Evolutionary conservation across 2,888 invertebrate species (phyloP), one percentile per base, ranked within the genome.

Genomic region (Aphrophora alni): DNA sequence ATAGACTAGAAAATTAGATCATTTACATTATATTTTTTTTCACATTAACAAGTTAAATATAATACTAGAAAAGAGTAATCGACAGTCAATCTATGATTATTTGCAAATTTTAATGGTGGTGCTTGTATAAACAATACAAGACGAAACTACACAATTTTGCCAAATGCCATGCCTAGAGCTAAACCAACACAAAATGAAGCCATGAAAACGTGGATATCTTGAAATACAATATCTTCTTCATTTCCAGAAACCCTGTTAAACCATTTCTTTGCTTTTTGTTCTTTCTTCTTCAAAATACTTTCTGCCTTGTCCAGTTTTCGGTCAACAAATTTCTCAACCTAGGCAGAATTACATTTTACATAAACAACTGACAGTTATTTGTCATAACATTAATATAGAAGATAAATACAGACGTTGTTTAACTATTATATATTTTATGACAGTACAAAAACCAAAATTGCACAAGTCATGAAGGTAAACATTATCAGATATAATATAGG

Each of bases 271-370:
- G 93, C 93, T 87, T 93, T 93, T 78, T 90, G 89, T 88, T 94
- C 91, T 85, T 93, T 93, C 86, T 93, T 92, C 89, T 93, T 94
- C 83, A 95, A 85, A 81, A 93, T 87, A 85, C 92, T 92, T 89
- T 95, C 95, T 78, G 95, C 95, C 89, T 94, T 93, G 87, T 95
- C 94, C 84, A 95, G 85, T 89, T 96, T 95, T 84, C 93, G 93
- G 87, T 96, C 95, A 83, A 96, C 92, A 90, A 90, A 95, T 87
- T 93, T 91, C 88, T 94, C 96, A 85, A 95, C 92, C 95, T 96
- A 90, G 74, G 75, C 59, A 75, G 38, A 24, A 75, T 25, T 75
- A 71, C 59, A 72, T 76, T 59, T 71, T 78, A 80, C 76, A 76
- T 70, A 74, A 77, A 80, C 69, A 80, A 82, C 77, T 72, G 75